Percentiles rank a stretch among this genome's conserved stretches.
phyloP scores from a whole-genome alignment of 1,140 invertebrate species.

The Drosophila truncata region DNA sequence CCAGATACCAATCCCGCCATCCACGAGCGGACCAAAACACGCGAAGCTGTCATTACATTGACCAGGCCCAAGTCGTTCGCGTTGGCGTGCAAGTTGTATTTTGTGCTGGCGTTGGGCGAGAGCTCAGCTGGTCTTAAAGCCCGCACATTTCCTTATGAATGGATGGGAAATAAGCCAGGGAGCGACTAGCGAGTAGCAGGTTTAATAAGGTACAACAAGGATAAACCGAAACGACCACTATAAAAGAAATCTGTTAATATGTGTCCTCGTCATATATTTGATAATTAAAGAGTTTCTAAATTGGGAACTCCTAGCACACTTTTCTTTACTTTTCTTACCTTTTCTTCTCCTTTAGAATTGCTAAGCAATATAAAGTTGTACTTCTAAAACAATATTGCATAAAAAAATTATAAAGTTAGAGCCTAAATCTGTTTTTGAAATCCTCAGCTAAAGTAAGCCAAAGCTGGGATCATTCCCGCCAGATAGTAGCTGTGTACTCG shows the following conservation, averaged over 20 bases:
- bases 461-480: background rate
- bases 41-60: slow-evolving; percentile 74
- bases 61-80: slow-evolving; percentile 52
- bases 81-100: slow-evolving; percentile 50
- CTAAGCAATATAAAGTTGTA: background rate
- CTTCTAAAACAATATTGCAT: background rate
- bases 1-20: slow-evolving; percentile 20
- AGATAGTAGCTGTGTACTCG: slow-evolving; percentile 2
- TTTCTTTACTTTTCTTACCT: background rate
- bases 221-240: background rate
- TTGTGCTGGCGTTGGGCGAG: slow-evolving; percentile 45
- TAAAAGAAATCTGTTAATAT: background rate
- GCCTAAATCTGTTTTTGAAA: background rate
- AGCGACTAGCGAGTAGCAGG: background rate
- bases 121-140: slow-evolving; percentile 22
- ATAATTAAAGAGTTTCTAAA: background rate
- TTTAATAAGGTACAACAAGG: background rate
- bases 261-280: background rate
- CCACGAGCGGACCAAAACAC: slow-evolving; percentile 56
- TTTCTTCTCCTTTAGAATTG: background rate
- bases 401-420: background rate
- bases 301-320: background rate
- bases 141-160: slow-evolving; percentile 46
- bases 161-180: slow-evolving; percentile 2
- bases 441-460: background rate